A percentile compares a stretch with the other conserved stretches of the same genome.
Evolutionary conservation across 1,140 invertebrate genomes (phyloP).

Genomic region (Leptopilina boulardi): DNA sequence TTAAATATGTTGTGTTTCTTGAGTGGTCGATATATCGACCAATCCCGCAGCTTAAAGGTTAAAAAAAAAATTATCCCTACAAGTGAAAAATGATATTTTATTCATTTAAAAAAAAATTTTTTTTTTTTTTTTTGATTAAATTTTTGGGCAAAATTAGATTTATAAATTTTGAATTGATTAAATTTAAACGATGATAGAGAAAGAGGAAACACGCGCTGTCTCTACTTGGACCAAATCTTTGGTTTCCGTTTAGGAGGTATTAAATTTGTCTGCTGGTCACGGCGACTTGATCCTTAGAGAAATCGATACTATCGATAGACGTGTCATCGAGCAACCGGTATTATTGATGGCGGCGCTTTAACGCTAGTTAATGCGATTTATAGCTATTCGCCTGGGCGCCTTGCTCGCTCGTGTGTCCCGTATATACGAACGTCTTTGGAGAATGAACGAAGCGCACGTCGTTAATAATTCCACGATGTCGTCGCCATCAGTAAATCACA

Average conservation of each 20-base stretch:
- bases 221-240: background rate
- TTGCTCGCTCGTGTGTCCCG: slow-evolving; percentile 20
- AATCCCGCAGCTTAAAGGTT: too few species aligned
- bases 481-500: slow-evolving; percentile 48
- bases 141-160: background rate
- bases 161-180: too few species aligned
- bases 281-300: slow-evolving; percentile 14
- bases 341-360: slow-evolving; percentile 36
- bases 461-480: slow-evolving; percentile 46
- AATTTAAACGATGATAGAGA: too few species aligned
- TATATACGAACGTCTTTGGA: slow-evolving; percentile 34
- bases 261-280: slow-evolving; percentile 34
- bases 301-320: slow-evolving; percentile 32
- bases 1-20: too few species aligned
- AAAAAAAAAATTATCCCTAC: too few species aligned
- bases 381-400: slow-evolving; percentile 29
- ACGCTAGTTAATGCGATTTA: slow-evolving; percentile 41
- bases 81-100: too few species aligned
- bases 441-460: slow-evolving; percentile 43
- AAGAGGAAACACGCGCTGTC: background rate
- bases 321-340: slow-evolving; percentile 28
- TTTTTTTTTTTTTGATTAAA: background rate
- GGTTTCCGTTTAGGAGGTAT: slow-evolving; percentile 26
- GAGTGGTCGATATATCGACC: too few species aligned
- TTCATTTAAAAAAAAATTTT: too few species aligned